Percentiles rank a stretch among this genome's conserved stretches.
Conservation (phyloP, 2,888 invertebrate species). For the Schrankia costaestrigalis region DNA sequence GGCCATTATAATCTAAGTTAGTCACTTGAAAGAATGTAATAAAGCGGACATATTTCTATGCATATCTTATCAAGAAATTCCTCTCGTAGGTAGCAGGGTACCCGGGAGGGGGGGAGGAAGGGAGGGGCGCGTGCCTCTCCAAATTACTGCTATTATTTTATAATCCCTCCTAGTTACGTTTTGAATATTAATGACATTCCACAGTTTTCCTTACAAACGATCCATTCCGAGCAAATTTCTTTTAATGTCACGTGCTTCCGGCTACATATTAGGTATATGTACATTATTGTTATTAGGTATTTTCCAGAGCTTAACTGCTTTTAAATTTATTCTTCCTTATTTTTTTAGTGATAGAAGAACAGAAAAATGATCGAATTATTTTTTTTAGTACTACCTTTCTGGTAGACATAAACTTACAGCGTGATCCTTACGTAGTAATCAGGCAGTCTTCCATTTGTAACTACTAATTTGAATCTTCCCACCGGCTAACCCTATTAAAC, state of each 20-base stretch:
- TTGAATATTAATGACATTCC: constrained; percentile 80
- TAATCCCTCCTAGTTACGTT: constrained; percentile 79
- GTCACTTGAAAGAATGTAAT: constrained; percentile 72
- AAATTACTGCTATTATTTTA: constrained; percentile 81
- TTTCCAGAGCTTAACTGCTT: too few relatives aligned
- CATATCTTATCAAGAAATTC: constrained; percentile 76
- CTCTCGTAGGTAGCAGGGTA: constrained; percentile 43
- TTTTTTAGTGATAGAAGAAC: too few relatives aligned
- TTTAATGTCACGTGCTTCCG: constrained; percentile 56
- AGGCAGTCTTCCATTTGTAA: too few relatives aligned
- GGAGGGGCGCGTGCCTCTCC: constrained; percentile 61
- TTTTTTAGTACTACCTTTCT: too few relatives aligned
- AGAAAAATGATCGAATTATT: too few relatives aligned
- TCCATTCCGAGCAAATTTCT: constrained; percentile 66
- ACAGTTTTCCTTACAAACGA: constrained; percentile 59
- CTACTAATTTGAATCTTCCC: too few relatives aligned
- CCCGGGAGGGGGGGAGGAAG: constrained; percentile 35
- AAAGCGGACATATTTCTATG: constrained; percentile 75
- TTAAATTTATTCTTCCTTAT: too few relatives aligned
- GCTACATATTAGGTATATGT: constrained; percentile 13
- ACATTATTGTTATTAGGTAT: too few relatives aligned
- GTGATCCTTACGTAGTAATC: too few relatives aligned
- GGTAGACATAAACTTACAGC: too few relatives aligned
- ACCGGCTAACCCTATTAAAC: constrained; percentile 10
- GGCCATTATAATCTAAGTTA: constrained; percentile 43